Base-by-base conservation (phyloP, 2,888 invertebrate species). In the Darwinula stevensoni region DNA sequence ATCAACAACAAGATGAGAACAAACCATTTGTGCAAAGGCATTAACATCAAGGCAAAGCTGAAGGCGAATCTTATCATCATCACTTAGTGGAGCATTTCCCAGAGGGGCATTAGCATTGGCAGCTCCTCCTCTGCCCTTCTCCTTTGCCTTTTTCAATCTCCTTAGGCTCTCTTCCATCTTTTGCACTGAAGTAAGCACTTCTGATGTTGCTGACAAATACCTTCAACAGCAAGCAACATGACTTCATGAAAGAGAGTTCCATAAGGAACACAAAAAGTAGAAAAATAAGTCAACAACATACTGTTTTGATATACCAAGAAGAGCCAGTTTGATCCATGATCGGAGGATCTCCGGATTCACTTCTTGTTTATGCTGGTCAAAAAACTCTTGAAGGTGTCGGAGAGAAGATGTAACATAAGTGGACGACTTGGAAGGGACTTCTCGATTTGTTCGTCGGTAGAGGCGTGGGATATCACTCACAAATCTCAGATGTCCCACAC, bases 131-230 rank as follows among this genome's bases (percentile, higher is more conserved):
- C 44, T 44, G 6, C 56, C 49, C 45, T 59, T 60, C 36, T 72
- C 71, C 38, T 75, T 61, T 14, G 71, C 68, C 51, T 72, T 70
- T 52, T 84, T 86, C 46, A 94, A 57, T 42, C 84, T 63, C 46
- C 76, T 65, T 39, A 94, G 54, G 34, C 86, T 86, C 47, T 88
- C 86, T 48, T 91, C 88, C 41, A 88, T 91, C 55, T 74, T 82
- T 49, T 76, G 75, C 6, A 91, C 86, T 2, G 86, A 84, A 29
- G 70, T 74, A 37, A 94, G 54, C 2, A 91, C 82, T 51, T 86
- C 82, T 43, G 65, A 63, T 12, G 84, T 76, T 36, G 71, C 46
- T 4, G 43, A 43, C 30, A 44, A 43, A 42, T 54, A 57, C 34
- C 56, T 54, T 37, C 13, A 38, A 32, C 32, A 28, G 17, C 31